Conservation (phyloP, 1,140 invertebrate species). For the Cardiocondyla obscurior region DNA sequence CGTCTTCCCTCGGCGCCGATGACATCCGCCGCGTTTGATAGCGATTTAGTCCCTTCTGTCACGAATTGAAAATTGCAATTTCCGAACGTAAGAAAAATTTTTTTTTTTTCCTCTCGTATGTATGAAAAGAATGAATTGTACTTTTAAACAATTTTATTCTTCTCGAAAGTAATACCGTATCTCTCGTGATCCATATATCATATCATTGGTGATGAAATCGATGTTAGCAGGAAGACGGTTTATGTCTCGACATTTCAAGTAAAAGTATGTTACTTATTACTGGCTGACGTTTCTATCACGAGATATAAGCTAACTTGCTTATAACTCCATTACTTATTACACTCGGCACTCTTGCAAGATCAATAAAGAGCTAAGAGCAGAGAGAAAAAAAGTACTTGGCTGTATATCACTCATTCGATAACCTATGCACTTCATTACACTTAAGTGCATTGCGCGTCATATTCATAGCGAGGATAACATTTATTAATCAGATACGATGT, state of each 20-base stretch:
- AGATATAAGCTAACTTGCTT: conserved; percentile 22
- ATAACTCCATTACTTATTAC: conserved; percentile 39
- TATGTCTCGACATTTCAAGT: conserved; percentile 15
- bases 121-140: not conserved
- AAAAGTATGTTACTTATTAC: conserved; percentile 29
- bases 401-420: not conserved
- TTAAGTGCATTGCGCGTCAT: not conserved
- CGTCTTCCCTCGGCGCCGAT: not conserved
- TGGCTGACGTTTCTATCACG: not conserved
- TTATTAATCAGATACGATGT: not conserved
- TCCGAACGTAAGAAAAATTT: not conserved
- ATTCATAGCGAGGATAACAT: not conserved
- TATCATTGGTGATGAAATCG: not conserved
- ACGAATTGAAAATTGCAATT: not conserved
- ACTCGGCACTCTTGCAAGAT: conserved; percentile 7
- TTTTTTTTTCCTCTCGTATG: not conserved
- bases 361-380: conserved; percentile 19
- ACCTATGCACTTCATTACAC: conserved; percentile 15
- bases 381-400: conserved; percentile 2
- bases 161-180: not conserved
- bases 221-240: not conserved
- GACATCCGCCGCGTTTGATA: conserved; percentile 10
- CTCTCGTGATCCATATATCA: not conserved
- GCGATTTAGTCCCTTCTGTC: not conserved
- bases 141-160: not conserved